Conservation (phyloP, 2,888 invertebrate species). For the Campoplex nolae region DNA sequence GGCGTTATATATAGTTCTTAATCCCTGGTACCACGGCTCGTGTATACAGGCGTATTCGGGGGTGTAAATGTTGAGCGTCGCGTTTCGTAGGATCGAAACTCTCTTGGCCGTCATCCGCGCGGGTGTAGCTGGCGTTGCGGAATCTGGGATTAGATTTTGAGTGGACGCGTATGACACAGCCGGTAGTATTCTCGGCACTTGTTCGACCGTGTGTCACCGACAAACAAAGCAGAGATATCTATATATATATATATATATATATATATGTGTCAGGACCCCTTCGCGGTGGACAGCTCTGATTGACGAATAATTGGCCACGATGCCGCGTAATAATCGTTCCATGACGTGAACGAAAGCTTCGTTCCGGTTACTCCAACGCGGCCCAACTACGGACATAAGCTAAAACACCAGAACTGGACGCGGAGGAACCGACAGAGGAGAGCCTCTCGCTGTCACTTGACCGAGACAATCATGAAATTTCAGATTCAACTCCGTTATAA, state of each 20-base stretch:
- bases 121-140: neutral
- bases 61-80: neutral
- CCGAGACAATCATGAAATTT: conserved; percentile 43
- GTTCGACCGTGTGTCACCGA: conserved; percentile 68
- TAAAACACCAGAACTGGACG: neutral
- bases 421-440: neutral
- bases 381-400: neutral
- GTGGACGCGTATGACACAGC: conserved; percentile 53
- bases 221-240: conserved; percentile 33
- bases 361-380: conserved; percentile 29
- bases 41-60: neutral
- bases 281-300: conserved; percentile 67
- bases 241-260: too few species aligned
- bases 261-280: conserved; percentile 27
- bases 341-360: conserved; percentile 56
- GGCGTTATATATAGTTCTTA: neutral
- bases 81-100: conserved; percentile 25
- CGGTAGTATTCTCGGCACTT: conserved; percentile 49
- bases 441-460: conserved; percentile 37
- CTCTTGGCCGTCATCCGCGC: conserved; percentile 24
- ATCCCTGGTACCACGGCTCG: neutral
- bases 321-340: conserved; percentile 68
- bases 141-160: conserved; percentile 60
- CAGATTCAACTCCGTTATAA: conserved; percentile 5
- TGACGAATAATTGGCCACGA: conserved; percentile 72